Base-by-base conservation (phyloP, 1,140 invertebrate species). In the Tigriopus japonicus region DNA sequence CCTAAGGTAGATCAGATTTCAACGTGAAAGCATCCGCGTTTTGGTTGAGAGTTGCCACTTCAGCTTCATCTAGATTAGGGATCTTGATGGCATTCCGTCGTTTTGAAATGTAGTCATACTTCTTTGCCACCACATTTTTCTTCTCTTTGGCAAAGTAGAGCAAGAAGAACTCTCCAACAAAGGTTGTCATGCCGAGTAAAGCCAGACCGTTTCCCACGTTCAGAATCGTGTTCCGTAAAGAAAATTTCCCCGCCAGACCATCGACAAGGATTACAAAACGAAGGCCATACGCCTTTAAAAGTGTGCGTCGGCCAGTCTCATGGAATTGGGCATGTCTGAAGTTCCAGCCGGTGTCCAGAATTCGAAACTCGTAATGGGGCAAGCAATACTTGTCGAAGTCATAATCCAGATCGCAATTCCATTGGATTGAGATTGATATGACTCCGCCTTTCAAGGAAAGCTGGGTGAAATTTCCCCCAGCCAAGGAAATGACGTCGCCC, bases 381-480 rank as follows among this genome's bases (percentile, higher is more conserved):
- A 71, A 63, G 64, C 77, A 78, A 12, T 74, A 66, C 6, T 72
- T 65, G 12, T 66, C 62, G 51, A 65, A 63, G 63, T 69, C 65
- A 28, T 67, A 68, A 69, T 78, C 76, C 24, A 78, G 66, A 64
- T 78, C 72, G 66, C 76, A 78, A 52, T 74, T 67, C 77, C 77
- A 78, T 21, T 69, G 64, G 17, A 78, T 77, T 13, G 68, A 60
- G 13, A 78, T 72, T 42, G 69, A 68, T 58, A 78, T 70, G 14
- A 78, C 71, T 49, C 70, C 76, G 62, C 77, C 77, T 72, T 70
- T 51, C 15, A 51, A 51, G 10, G 21, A 51, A 17, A 75, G 64
- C 42, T 69, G 54, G 28, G 62, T 53, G 64, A 69, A 76, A 42
- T 72, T 65, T 60, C 67, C 62, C 17, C 70, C 71, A n/a, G 72